Conservation (phyloP, 2,113 vertebrate species). For the Suncus etruscus region DNA sequence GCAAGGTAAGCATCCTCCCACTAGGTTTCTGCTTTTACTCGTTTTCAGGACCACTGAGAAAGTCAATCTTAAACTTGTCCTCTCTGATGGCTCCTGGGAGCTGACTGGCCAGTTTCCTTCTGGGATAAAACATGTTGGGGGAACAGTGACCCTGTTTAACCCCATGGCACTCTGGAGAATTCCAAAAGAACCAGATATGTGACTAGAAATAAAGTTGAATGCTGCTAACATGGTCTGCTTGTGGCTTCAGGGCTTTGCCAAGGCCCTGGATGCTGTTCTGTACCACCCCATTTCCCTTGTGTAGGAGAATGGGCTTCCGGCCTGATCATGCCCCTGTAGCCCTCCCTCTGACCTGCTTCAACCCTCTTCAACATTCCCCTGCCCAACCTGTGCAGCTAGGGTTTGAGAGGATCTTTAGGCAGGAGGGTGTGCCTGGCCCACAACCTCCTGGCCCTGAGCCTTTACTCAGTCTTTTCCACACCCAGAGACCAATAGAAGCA, state of each 20-base stretch:
- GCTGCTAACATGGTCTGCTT: background rate
- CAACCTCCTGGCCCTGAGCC: too few species aligned
- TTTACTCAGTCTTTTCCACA: too few species aligned
- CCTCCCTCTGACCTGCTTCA: too few species aligned
- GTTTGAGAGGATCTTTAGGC: too few species aligned
- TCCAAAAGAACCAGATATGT: background rate
- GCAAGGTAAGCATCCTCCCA: too few species aligned
- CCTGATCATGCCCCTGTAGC: too few species aligned
- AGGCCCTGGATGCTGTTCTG: background rate
- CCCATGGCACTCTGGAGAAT: background rate
- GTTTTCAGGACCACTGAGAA: background rate
- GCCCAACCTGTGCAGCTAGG: too few species aligned
- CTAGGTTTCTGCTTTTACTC: background rate
- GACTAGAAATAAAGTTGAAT: slow-evolving; percentile 39
- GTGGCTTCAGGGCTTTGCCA: background rate
- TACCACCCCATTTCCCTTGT: too few species aligned
- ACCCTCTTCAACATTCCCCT: too few species aligned
- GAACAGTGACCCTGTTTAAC: background rate
- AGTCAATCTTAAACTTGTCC: background rate
- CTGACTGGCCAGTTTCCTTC: background rate
- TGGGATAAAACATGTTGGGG: fast-evolving
- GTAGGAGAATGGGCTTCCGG: too few species aligned
- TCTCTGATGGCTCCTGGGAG: background rate
- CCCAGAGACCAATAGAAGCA: too few species aligned
- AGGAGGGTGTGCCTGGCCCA: too few species aligned